phyloP scores from a whole-genome alignment of 2,888 invertebrate genomes.

The Marasmarcha lunaedactyla region DNA sequence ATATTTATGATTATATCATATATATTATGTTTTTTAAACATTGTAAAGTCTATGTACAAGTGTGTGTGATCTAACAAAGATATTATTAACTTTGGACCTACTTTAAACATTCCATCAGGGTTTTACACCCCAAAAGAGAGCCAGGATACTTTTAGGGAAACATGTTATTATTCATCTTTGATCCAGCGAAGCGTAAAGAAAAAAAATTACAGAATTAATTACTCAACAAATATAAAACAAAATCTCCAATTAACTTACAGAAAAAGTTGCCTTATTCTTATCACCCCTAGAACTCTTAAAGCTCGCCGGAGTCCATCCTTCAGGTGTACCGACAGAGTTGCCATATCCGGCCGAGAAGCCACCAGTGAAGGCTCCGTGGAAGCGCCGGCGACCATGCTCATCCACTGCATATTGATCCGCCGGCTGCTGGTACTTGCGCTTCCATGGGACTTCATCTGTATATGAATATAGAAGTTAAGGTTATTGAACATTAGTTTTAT shows the following conservation, averaged over 20 bases:
- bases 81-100: too few species aligned
- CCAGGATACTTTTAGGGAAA: too few species aligned
- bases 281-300: slow-evolving; percentile 90
- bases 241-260: slow-evolving; percentile 31
- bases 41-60: too few species aligned
- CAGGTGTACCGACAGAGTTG: slow-evolving; percentile 95
- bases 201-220: too few species aligned
- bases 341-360: slow-evolving; percentile 97
- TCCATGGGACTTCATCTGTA: slow-evolving; percentile 82
- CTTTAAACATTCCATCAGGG: too few species aligned
- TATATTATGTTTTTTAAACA: too few species aligned
- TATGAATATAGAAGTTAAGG: slow-evolving; percentile 10
- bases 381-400: slow-evolving; percentile 87
- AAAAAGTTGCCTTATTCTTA: slow-evolving; percentile 62
- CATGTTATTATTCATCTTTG: too few species aligned
- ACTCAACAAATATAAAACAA: too few species aligned
- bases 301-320: slow-evolving; percentile 92
- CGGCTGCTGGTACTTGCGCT: slow-evolving; percentile 80
- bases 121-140: too few species aligned
- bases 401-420: slow-evolving; percentile 91
- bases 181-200: too few species aligned
- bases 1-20: too few species aligned
- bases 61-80: too few species aligned
- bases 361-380: slow-evolving; percentile 99
- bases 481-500: slow-evolving; percentile 1